Percentiles rank a stretch among this genome's conserved stretches.
These are phyloP conservation scores for Agrilus mali DNA, from an alignment of 2,888 invertebrate genomes.

Conservation along the genomic window DNA sequence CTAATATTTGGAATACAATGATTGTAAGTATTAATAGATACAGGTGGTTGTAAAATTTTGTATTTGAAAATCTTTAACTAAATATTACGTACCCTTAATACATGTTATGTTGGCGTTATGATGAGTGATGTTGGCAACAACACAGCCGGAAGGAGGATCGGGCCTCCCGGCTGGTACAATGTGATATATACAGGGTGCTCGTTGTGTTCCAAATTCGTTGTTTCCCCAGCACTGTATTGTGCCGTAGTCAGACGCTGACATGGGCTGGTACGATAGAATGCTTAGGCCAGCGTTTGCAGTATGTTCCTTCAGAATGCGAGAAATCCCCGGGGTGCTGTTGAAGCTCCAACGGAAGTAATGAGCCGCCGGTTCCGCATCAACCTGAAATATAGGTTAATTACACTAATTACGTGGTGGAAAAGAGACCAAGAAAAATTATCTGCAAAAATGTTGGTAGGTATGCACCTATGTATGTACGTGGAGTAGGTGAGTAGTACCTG, in stretches of 20 bases:
- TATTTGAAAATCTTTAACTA: too few species aligned
- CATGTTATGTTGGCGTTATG: conserved; percentile 38
- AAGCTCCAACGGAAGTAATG: conserved; percentile 50
- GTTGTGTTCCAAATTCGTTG: conserved; percentile 58
- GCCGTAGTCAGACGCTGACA: conserved; percentile 55
- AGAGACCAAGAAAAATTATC: too few species aligned
- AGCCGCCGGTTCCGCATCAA: conserved; percentile 65
- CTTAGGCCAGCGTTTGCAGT: conserved; percentile 30
- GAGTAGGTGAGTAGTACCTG: too few species aligned
- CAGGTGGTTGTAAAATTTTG: too few species aligned
- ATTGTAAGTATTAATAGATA: too few species aligned
- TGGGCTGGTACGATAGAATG: conserved; percentile 40
- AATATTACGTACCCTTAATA: conserved; percentile 26
- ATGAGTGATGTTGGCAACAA: conserved; percentile 36
- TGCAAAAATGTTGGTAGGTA: too few species aligned
- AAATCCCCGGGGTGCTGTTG: conserved; percentile 48
- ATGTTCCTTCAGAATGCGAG: conserved; percentile 32
- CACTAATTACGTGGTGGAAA: too few species aligned
- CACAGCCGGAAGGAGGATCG: conserved; percentile 39
- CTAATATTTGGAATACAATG: too few species aligned
- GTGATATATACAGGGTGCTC: conserved; percentile 60
- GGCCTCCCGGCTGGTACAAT: conserved; percentile 56
- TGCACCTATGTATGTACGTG: too few species aligned
- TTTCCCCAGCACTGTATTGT: conserved; percentile 65
- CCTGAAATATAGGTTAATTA: conserved; percentile 28